A percentile compares a stretch with the other conserved stretches of the same genome.
phyloP scores from a whole-genome alignment of 2,888 invertebrate genomes.

The Ptilodon capucinus region DNA sequence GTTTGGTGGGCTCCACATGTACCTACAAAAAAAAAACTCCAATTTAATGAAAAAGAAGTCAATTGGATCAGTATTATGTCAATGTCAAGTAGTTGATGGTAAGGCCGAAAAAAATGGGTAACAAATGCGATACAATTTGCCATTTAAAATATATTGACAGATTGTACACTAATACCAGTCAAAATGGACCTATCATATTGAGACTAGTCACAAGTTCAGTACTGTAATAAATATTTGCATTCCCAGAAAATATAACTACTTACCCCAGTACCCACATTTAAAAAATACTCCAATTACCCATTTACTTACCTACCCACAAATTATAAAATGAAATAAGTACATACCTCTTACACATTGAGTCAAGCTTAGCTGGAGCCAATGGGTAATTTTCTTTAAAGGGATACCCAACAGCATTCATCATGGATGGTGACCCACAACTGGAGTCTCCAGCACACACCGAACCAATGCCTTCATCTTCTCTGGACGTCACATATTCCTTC shows the following conservation, averaged over 20 bases:
- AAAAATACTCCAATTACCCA: too few relatives aligned
- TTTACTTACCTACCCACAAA: too few relatives aligned
- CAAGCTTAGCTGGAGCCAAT: constrained; percentile 66
- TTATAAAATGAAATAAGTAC: neutral
- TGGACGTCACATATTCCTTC: constrained; percentile 63
- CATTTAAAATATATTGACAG: too few relatives aligned
- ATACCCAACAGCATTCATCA: constrained; percentile 30
- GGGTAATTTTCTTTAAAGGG: constrained; percentile 41
- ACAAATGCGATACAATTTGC: too few relatives aligned
- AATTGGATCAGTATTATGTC: too few relatives aligned
- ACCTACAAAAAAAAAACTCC: constrained; percentile 41
- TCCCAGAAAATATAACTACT: neutral
- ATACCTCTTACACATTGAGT: constrained; percentile 70
- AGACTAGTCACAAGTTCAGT: too few relatives aligned
- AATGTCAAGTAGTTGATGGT: too few relatives aligned
- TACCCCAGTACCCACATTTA: too few relatives aligned
- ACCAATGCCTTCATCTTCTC: constrained; percentile 68
- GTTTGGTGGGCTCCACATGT: constrained; percentile 61
- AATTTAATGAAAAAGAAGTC: too few relatives aligned
- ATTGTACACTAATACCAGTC: too few relatives aligned
- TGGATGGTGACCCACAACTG: constrained; percentile 53
- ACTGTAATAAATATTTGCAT: neutral
- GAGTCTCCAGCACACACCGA: constrained; percentile 60
- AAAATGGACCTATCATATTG: too few relatives aligned
- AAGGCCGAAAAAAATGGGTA: too few relatives aligned